phyloP scores from a whole-genome alignment of 64 coral and sea anemone species.

The Astreopora myriophthalma region DNA sequence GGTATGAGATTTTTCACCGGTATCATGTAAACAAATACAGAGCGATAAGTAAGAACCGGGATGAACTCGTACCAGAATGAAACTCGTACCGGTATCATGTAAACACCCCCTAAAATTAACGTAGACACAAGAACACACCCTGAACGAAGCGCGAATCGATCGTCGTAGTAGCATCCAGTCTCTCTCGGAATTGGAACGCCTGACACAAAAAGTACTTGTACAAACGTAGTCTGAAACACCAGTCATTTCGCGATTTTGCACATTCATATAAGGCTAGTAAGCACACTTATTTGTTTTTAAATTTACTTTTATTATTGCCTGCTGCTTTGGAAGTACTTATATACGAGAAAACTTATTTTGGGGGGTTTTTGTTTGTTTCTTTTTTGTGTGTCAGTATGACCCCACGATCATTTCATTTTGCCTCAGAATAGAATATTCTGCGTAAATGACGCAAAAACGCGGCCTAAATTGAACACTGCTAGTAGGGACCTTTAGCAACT shows the following conservation, averaged over 20 bases:
- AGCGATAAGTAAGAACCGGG: too few relatives aligned
- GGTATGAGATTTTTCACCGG: too few relatives aligned
- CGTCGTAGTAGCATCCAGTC: neutral
- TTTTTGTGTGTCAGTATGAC: conserved; percentile 20
- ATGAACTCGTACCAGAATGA: too few relatives aligned
- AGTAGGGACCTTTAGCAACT: neutral
- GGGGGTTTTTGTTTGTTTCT: neutral
- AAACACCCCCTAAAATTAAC: too few relatives aligned
- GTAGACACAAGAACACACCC: conserved; percentile 48
- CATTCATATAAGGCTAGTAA: neutral
- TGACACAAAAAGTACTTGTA: neutral
- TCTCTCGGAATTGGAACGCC: conserved; percentile 7
- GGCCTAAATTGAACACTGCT: neutral
- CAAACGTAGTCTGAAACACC: neutral
- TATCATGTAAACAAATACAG: too few relatives aligned
- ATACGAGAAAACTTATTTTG: neutral
- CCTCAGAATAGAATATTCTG: conserved; percentile 23
- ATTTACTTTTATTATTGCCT: conserved; percentile 18
- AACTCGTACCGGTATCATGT: too few relatives aligned
- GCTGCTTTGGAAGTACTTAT: conserved; percentile 13
- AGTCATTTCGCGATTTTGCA: neutral
- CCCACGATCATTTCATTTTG: conserved; percentile 15
- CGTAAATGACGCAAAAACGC: conserved; percentile 14
- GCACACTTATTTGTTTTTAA: conserved; percentile 3
- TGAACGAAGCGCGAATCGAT: conserved; percentile 35